Conservation (phyloP, 1,140 invertebrate genomes). For the Drosophila novamexicana region DNA sequence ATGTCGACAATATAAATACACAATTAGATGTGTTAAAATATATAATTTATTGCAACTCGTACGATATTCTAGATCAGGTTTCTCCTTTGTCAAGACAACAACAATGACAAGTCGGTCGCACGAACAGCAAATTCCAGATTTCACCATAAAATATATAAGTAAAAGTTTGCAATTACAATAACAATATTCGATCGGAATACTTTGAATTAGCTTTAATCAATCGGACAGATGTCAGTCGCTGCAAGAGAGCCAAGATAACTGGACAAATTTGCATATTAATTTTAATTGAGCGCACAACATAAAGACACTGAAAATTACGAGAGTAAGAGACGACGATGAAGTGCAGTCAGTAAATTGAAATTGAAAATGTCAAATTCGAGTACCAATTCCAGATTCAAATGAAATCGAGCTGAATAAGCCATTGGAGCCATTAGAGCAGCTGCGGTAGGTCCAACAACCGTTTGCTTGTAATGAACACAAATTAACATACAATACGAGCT, state of each 20-base stretch:
- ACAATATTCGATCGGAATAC: constrained; percentile 9
- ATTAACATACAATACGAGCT: constrained; percentile 74
- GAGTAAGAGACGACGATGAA: constrained; percentile 44
- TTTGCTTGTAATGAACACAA: constrained; percentile 49
- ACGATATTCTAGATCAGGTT: constrained; percentile 43
- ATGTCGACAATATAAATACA: constrained; percentile 27
- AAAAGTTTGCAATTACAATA: constrained; percentile 24
- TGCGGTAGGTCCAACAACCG: constrained; percentile 49
- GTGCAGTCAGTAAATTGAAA: constrained; percentile 51
- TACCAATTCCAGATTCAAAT: constrained; percentile 21
- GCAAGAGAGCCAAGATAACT: constrained; percentile 30
- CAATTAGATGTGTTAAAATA: constrained; percentile 39
- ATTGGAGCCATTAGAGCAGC: constrained; percentile 36
- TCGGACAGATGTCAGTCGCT: constrained; percentile 58
- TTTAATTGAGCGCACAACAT: constrained; percentile 71
- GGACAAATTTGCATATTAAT: constrained; percentile 80
- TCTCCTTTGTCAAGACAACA: constrained; percentile 22
- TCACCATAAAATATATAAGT: constrained; percentile 6
- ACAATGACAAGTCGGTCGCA: neutral
- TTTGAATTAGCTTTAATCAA: constrained; percentile 52
- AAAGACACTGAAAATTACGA: constrained; percentile 10
- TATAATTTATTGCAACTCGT: constrained; percentile 26
- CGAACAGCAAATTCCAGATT: constrained; percentile 29
- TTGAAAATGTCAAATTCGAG: constrained; percentile 62
- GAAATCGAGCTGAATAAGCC: constrained; percentile 62